These are phyloP conservation scores for Steatornis caripensis DNA, from an alignment of 2,113 vertebrate genomes.

Conservation along the genomic window DNA sequence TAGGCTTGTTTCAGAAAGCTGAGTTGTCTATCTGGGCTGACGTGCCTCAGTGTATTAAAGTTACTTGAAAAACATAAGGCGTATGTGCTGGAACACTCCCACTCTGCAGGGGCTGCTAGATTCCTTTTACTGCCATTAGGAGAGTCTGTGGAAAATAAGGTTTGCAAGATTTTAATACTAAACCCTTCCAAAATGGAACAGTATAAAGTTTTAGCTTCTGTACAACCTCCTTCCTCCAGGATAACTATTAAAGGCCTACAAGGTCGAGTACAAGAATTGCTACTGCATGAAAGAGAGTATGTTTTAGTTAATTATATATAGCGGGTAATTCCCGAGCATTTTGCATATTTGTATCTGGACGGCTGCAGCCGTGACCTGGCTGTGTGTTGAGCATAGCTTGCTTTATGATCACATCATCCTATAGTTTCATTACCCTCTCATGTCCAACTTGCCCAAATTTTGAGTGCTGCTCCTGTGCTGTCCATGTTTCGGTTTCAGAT, in stretches of 20 bases:
- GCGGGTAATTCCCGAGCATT: background rate
- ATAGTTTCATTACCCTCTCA: background rate
- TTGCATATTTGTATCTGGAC: background rate
- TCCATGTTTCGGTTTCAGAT: accelerated
- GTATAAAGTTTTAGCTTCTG: background rate
- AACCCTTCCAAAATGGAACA: background rate
- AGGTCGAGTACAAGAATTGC: background rate
- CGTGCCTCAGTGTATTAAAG: background rate
- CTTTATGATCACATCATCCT: background rate
- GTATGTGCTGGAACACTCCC: background rate
- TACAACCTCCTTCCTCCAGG: background rate
- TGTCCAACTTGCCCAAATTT: background rate
- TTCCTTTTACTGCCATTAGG: background rate
- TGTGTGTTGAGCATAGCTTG: background rate
- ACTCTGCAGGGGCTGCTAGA: background rate
- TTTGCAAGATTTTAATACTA: background rate
- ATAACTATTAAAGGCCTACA: background rate
- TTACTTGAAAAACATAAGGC: background rate
- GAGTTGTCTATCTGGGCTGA: background rate
- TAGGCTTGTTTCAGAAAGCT: background rate
- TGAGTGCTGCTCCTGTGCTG: background rate
- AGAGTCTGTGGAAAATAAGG: background rate
- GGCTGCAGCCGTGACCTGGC: background rate
- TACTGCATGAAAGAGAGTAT: background rate
- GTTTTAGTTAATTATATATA: background rate